Evolutionary conservation across 2,113 vertebrate species (phyloP).

Genomic region (Dasyurus viverrinus): DNA sequence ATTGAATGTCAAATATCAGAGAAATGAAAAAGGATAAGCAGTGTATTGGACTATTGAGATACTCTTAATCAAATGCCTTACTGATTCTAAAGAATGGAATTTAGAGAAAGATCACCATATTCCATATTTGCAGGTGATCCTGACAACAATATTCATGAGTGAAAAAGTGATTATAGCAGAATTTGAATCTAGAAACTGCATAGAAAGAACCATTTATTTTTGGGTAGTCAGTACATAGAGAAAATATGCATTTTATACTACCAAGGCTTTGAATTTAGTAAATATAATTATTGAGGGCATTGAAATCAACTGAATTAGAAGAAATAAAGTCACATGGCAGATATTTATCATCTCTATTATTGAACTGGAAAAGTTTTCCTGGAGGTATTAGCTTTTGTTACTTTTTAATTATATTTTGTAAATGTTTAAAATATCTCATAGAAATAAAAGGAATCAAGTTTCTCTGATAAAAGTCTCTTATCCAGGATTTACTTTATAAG

Average conservation of each 20-base stretch:
- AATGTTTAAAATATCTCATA: too few relatives aligned
- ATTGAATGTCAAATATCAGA: too few relatives aligned
- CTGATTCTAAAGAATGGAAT: background rate
- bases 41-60: too few relatives aligned
- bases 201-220: background rate
- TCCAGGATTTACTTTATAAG: too few relatives aligned
- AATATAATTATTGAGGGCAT: background rate
- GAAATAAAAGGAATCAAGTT: too few relatives aligned
- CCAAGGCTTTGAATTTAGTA: background rate
- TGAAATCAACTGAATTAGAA: background rate
- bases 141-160: too few relatives aligned
- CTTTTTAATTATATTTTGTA: too few relatives aligned
- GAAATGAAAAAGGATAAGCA: too few relatives aligned
- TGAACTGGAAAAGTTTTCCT: background rate
- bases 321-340: background rate
- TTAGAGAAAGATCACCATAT: background rate
- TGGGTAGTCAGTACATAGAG: background rate
- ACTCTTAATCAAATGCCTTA: too few relatives aligned
- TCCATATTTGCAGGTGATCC: background rate
- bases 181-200: background rate
- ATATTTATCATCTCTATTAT: too few relatives aligned
- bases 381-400: conserved; percentile 19
- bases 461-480: too few relatives aligned
- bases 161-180: background rate
- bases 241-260: background rate